These are phyloP conservation scores for Galendromus occidentalis DNA, from an alignment of 1,140 invertebrate genomes.

Conservation along the genomic window DNA sequence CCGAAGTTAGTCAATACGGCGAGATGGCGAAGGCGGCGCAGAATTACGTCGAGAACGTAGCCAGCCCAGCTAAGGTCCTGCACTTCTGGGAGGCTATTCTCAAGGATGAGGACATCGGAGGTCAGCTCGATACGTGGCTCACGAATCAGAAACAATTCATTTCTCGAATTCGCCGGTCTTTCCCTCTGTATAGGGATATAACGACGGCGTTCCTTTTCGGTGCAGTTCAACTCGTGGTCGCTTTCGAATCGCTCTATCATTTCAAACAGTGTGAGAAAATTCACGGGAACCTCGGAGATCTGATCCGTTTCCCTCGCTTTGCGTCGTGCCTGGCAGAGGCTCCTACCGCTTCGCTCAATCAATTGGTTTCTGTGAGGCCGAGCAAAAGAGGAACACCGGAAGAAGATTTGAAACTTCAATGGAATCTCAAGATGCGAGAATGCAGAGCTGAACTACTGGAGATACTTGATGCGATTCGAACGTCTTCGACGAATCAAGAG, in stretches of 20 bases:
- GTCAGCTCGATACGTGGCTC: not conserved
- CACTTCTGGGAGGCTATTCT: not conserved
- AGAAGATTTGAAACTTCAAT: not conserved
- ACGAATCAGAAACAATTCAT: conserved; percentile 9
- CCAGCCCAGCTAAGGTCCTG: not conserved
- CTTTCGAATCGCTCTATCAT: conserved; percentile 14
- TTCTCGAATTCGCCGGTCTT: conserved; percentile 6
- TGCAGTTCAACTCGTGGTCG: conserved; percentile 6
- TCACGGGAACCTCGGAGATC: not conserved
- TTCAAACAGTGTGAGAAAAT: conserved; percentile 15
- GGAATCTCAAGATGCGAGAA: conserved; percentile 7
- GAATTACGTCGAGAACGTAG: not conserved
- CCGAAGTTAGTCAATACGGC: not conserved
- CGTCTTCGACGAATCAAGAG: not conserved
- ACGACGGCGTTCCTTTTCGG: conserved; percentile 14
- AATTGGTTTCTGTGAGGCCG: not conserved
- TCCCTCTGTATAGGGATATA: conserved; percentile 21
- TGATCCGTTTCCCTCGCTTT: not conserved
- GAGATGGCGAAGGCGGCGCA: not conserved
- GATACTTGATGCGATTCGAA: not conserved
- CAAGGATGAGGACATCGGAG: not conserved
- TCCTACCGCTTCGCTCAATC: not conserved
- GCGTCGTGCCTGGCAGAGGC: not conserved
- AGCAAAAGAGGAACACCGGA: not conserved
- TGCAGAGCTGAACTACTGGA: not conserved